A percentile compares a stretch with the other conserved stretches of the same genome.
phyloP scores from a whole-genome alignment of 2,113 vertebrate species.

The Eurystomus gularis region DNA sequence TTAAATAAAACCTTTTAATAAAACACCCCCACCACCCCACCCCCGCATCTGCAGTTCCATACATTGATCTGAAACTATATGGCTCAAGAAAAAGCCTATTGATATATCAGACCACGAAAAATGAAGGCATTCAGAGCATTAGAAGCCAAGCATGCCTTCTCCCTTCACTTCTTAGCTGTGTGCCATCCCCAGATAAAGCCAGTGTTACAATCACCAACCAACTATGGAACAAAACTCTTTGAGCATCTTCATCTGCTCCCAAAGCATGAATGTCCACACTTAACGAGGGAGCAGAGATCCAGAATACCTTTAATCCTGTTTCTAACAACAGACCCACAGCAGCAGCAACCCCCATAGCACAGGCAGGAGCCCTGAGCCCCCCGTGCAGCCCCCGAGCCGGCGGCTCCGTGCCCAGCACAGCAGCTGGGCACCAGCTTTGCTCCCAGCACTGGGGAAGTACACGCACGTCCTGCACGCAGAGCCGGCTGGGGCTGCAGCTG shows the following conservation, averaged over 20 bases:
- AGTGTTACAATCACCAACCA: neutral
- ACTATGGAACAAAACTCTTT: neutral
- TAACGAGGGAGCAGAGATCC: neutral
- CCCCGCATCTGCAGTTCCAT: neutral
- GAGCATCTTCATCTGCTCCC: neutral
- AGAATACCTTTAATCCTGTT: neutral
- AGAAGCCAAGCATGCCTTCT: neutral
- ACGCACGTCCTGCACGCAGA: accelerated
- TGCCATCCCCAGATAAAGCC: neutral
- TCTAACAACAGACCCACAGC: accelerated
- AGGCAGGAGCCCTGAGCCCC: neutral
- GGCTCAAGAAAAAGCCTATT: neutral
- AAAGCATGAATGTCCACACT: neutral
- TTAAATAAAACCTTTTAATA: neutral
- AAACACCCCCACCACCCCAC: no score
- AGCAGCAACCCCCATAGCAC: accelerated
- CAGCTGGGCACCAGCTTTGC: neutral
- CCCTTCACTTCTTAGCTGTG: neutral
- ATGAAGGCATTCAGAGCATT: neutral
- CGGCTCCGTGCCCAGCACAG: neutral
- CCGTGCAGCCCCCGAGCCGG: accelerated
- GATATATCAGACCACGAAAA: neutral
- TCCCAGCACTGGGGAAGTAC: neutral
- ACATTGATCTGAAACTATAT: neutral
- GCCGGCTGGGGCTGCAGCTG: neutral